A percentile compares a stretch with the other conserved stretches of the same genome.
Conservation (phyloP, 1,140 invertebrate genomes). For the Achatina immaculata region DNA sequence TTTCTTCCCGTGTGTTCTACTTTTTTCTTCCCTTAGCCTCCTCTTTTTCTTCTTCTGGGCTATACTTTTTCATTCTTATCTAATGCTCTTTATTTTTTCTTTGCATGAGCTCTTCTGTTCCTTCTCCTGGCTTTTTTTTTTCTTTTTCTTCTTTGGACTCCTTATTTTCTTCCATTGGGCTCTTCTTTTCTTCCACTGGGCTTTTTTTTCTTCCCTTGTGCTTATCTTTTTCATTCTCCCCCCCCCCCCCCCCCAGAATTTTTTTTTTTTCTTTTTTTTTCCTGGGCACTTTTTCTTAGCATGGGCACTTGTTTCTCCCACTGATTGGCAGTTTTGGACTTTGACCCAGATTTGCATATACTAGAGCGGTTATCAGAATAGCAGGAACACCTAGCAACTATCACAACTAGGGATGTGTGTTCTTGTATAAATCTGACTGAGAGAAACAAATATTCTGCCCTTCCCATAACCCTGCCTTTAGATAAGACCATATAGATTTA, state of each 20-base stretch:
- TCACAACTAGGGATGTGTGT: too few species aligned
- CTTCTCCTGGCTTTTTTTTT: background rate
- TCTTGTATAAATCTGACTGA: too few species aligned
- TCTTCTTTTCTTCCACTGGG: background rate
- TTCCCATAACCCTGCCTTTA: too few species aligned
- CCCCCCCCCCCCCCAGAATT: background rate
- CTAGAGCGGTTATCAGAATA: too few species aligned
- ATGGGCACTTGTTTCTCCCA: too few species aligned
- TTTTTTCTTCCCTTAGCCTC: background rate
- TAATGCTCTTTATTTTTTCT: background rate
- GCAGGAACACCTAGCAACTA: too few species aligned
- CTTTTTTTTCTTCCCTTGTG: conserved; percentile 1
- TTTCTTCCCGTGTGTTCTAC: background rate
- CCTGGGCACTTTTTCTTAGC: too few species aligned
- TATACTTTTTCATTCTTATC: background rate
- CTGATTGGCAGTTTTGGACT: too few species aligned
- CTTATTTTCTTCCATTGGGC: background rate
- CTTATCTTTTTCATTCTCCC: background rate
- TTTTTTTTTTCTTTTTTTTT: too few species aligned
- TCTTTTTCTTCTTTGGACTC: conserved; percentile 3
- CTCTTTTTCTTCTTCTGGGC: conserved; percentile 6
- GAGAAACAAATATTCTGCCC: too few species aligned
- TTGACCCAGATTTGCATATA: too few species aligned
- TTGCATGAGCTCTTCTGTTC: background rate
- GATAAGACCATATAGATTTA: too few species aligned